Evolutionary conservation across 2,888 invertebrate genomes (phyloP), one percentile per base, ranked within the genome.

Genomic region (Brenthis hecate): DNA sequence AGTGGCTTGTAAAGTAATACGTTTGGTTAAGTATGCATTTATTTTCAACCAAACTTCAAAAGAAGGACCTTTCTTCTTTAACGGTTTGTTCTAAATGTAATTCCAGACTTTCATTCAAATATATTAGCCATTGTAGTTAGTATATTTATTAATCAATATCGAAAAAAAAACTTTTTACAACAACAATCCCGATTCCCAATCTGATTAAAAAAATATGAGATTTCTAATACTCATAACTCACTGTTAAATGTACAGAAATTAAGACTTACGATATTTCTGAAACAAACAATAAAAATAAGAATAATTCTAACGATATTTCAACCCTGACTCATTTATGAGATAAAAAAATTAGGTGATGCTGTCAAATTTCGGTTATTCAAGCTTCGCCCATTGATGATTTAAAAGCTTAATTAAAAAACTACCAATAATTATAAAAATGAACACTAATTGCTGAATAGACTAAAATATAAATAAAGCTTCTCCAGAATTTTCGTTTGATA

Each of bases 391-490:
- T 43, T 43, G 11, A 43, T 43, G 8, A 43, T 43, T 43, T 11
- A 43, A 43, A 43, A 43, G 36, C 36, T 43, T 36, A 62, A 36
- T 62, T 53, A 36, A n/a, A 3, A 19, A 36, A 32, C 36, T 13
- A 13, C 13, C 3, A 6, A 16, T 36, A 53, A 19, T 53, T 53
- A 19, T 51, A 62, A 53, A 16, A 16, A 62, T 51, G 51, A 19
- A 62, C 6, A 19, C 14, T 43, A 53, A 62, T 61, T 62, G 62
- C 62, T 62, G 53, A 62, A 36, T 62, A 43, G 19, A 43, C 36
- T 36, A 43, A 62, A n/a, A 54, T 13, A 43, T 43, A 62, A 53
- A 50, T 23, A 53, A 53, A 62, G 3, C 14, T 6, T 13, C 13
- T 23, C n/a, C 28, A 5, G 28, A 48, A 4, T 57, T 62, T 62